Base-by-base conservation (phyloP, 2,888 invertebrate species). In the Cremastinae sp. region DNA sequence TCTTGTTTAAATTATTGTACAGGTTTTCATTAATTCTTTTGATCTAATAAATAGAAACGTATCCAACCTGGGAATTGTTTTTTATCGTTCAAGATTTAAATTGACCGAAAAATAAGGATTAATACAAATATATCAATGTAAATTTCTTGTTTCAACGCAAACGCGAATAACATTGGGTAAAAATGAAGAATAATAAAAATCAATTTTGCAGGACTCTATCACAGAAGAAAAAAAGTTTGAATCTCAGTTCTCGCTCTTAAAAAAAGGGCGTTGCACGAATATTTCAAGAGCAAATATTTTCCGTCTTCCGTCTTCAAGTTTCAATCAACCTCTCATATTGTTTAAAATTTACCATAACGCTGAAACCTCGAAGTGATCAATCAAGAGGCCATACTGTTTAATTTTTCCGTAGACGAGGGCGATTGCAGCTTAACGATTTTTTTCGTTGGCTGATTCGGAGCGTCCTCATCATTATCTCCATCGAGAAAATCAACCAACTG, bases 361-460 rank as follows among this genome's bases (percentile, higher is more conserved):
- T 14, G 70, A 53, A 49, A 49, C 35, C 18, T 51, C 18, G 56
- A 66, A 8, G 41, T 53, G 28, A 28, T 12, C 41, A 47, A 77
- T 84, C 80, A 83, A 61, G 82, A 83, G 20, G 69, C 68, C 58
- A 79, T 73, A 9, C 20, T 80, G 55, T 79, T 83, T 2, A 83
- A 56, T 69, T 85, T 87, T 12, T 86, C 87, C 61, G 80, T 70
- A 12, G 80, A 14, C 56, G 56, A 39, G n/a, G 78, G 39, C 18
- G 75, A 58, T 41, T 75, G 69, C 16, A 75, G 75, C 70, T 56
- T 77, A 55, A 74, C 55, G 59, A 73, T 53, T 80, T 75, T 75
- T 45, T 59, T 86, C 58, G 83, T 87, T 12, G 80, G 78, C 2
- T 81, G 81, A 45, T 81, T 78, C 16, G 79, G 81, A 37, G 80